Evolutionary conservation across 64 coral and sea anemone genomes (phyloP), one percentile per base, ranked within the genome.

Genomic region (Astreopora myriophthalma): DNA sequence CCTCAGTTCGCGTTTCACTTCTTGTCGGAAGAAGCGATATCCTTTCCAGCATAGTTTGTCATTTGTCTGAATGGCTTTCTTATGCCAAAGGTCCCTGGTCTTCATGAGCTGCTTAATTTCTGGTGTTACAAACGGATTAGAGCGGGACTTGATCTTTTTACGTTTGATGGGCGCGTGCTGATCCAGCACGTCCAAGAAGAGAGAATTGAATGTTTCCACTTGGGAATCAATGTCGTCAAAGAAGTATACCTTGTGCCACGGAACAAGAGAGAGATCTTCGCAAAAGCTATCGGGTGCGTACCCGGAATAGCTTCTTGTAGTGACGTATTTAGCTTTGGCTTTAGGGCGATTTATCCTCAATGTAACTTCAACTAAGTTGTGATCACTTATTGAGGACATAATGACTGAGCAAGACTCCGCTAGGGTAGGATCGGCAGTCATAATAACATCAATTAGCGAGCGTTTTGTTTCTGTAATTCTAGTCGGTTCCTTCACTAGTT

Each of bases 41-140:
- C 67, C 40, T 6, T 87, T 72, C 85, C 85, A 73, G 22, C 48
- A 25, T 39, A 87, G 67, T 72, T 66, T 87, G 29, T 87, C 66
- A 87, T 87, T 87, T 27, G 85, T 73, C 29, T 46, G 34, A 36
- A 86, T 86, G n/a, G 83, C 83, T 73, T 72, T 87, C 60, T 86
- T 86, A 16, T 86, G 84, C 85, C 85, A 87, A 31, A 68, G 48
- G n/a, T 87, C 85, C 67, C 85, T 87, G 67, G 85, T 87, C 70
- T 46, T 87, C 85, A 87, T 72, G 19, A 87, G 39, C 31, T 86
- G 83, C 66, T 86, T 86, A 37, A 86, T 86, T 86, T 86, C 83
- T 86, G 83, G 62, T 33, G 63, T 86, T 35, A 89, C 48, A 13
- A 73, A 88, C 76, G 87, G 73, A 57, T 61, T 76, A 31, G 42